Conservation (phyloP, 2,113 vertebrate species). For the Piaya cayana region DNA sequence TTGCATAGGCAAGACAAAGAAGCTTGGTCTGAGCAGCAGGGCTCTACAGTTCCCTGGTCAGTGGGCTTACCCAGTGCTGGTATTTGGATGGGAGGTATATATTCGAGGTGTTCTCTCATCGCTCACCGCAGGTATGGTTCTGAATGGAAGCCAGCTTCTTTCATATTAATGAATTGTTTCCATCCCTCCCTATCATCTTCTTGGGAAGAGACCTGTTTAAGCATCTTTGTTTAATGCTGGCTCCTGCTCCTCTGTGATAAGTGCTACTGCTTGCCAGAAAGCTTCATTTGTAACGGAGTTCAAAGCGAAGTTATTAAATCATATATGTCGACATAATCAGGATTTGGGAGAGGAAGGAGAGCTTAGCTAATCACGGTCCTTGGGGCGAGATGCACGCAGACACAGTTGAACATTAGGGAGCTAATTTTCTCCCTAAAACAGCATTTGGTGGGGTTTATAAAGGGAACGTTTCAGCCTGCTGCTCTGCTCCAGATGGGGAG, state of each 20-base stretch:
- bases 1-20: rapidly evolving
- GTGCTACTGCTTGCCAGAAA: neutral
- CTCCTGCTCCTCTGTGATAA: slow-evolving; percentile 41
- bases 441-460: neutral
- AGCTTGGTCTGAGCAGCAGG: neutral
- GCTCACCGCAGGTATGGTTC: neutral
- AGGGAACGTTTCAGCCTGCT: neutral
- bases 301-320: slow-evolving; percentile 28
- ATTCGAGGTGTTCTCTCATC: neutral
- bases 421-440: neutral
- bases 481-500: neutral
- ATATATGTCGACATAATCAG: neutral
- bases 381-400: neutral
- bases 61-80: neutral
- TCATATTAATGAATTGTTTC: neutral
- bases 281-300: neutral
- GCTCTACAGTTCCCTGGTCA: neutral
- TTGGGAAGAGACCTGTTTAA: slow-evolving; percentile 7
- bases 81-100: neutral
- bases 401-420: rapidly evolving
- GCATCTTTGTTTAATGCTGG: slow-evolving; percentile 6
- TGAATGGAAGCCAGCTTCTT: neutral
- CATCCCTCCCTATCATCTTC: neutral
- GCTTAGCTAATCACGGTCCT: neutral
- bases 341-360: neutral